Percentiles rank a stretch among this genome's conserved stretches.
These are phyloP conservation scores for Falcunculus frontatus DNA, from an alignment of 2,113 vertebrate genomes.

Conservation along the genomic window DNA sequence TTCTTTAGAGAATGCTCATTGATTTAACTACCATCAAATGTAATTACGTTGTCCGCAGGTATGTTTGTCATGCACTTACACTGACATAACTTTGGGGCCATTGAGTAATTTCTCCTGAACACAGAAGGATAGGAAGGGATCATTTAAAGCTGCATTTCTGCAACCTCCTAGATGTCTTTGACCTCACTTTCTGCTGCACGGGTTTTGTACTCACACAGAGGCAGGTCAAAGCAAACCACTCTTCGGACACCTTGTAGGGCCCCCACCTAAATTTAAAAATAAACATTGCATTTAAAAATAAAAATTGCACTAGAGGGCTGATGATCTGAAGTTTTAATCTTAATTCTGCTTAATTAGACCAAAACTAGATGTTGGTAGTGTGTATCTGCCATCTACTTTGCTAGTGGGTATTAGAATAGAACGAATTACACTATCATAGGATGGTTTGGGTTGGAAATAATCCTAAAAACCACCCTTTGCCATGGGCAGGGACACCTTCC, in stretches of 20 bases:
- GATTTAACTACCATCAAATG: constrained; percentile 15
- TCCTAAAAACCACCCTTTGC: neutral
- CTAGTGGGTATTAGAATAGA: neutral
- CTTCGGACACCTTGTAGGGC: neutral
- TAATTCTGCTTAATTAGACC: neutral
- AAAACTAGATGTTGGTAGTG: neutral
- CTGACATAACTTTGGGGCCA: neutral
- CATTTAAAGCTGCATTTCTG: neutral
- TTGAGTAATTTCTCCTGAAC: neutral
- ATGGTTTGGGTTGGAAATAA: neutral
- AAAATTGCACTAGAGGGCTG: neutral
- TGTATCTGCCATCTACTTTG: neutral
- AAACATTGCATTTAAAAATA: neutral
- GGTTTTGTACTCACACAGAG: rapidly evolving
- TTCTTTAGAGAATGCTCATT: constrained; percentile 27
- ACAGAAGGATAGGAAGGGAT: neutral
- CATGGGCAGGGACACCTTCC: neutral
- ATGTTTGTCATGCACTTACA: constrained; percentile 3
- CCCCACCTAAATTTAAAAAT: neutral
- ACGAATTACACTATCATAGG: neutral
- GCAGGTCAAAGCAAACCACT: neutral
- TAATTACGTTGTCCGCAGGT: neutral
- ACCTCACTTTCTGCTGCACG: neutral
- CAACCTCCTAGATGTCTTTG: neutral
- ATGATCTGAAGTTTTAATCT: neutral